phyloP scores from a whole-genome alignment of 2,113 vertebrate species.

The Rhegmatorhina hoffmannsi region DNA sequence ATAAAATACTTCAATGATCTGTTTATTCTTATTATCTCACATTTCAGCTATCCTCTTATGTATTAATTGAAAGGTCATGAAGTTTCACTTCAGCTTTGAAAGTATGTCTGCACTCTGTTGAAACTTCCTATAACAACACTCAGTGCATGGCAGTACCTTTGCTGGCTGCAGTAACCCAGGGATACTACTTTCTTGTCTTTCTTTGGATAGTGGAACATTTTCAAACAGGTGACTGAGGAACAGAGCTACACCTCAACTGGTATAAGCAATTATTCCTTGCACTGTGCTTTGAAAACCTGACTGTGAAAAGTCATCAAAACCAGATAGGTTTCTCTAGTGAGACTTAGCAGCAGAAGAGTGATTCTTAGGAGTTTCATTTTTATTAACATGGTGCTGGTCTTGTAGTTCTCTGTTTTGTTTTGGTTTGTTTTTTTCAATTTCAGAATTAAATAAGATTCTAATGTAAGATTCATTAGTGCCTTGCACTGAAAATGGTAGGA shows the following conservation, averaged over 20 bases:
- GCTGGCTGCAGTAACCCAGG: neutral
- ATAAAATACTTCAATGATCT: neutral
- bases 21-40: conserved; percentile 29
- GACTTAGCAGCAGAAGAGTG: neutral
- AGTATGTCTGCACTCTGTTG: neutral
- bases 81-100: conserved; percentile 11
- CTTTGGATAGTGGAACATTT: neutral
- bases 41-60: neutral
- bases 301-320: neutral
- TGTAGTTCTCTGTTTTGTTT: fast-evolving
- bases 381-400: neutral
- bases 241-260: neutral
- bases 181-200: neutral
- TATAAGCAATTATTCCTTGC: neutral
- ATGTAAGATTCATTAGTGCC: neutral
- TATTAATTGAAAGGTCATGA: conserved; percentile 27
- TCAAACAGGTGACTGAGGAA: neutral
- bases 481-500: neutral
- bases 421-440: neutral
- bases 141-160: neutral
- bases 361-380: neutral
- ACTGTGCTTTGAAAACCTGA: neutral
- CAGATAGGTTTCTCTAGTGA: neutral
- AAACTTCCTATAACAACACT: neutral
- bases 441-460: neutral